Evolutionary conservation across 1,140 invertebrate genomes (phyloP).

Genomic region (Tetraneura akinire): DNA sequence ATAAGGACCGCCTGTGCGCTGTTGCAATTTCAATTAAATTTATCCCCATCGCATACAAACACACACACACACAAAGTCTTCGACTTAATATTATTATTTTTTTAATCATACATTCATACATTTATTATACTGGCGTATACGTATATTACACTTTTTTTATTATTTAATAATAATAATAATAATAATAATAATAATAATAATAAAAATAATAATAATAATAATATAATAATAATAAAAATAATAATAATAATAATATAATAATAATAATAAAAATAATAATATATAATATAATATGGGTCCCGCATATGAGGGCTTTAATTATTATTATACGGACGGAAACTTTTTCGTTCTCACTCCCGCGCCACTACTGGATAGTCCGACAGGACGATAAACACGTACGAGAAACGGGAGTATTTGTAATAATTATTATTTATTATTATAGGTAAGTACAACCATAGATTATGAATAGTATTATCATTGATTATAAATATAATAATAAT

Average conservation of each 20-base stretch:
- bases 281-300: constrained; percentile 48
- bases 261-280: constrained; percentile 22
- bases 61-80: too few species aligned
- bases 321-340: constrained; percentile 31
- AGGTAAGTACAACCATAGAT: too few species aligned
- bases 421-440: too few species aligned
- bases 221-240: too few species aligned
- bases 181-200: constrained; percentile 36
- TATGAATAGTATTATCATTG: too few species aligned
- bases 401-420: background rate
- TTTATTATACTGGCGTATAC: constrained; percentile 36
- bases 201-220: too few species aligned
- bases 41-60: constrained; percentile 25
- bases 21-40: constrained; percentile 49
- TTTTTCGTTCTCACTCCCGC: constrained; percentile 11
- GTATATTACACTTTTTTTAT: constrained; percentile 21
- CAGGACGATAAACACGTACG: too few species aligned
- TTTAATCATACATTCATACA: constrained; percentile 47
- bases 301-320: constrained; percentile 49
- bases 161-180: constrained; percentile 27
- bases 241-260: constrained; percentile 31
- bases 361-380: background rate
- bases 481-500: background rate
- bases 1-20: constrained; percentile 27
- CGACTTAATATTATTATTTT: constrained; percentile 38